These are phyloP conservation scores for Esox niger DNA, from an alignment of 2,113 vertebrate genomes.

Conservation along the genomic window DNA sequence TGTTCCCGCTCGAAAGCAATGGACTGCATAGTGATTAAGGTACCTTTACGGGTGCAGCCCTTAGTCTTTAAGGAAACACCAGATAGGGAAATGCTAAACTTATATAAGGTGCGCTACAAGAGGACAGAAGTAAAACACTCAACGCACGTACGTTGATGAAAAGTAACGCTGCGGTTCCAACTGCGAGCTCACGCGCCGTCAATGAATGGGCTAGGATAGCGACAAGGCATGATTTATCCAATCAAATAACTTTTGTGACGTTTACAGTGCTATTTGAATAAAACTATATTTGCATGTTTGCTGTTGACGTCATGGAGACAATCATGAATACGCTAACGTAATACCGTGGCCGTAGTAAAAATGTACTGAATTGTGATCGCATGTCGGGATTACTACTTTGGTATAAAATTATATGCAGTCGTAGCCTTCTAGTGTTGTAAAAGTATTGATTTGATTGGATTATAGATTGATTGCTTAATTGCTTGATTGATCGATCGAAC, in stretches of 20 bases:
- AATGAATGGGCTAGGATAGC: constrained; percentile 23
- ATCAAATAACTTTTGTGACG: neutral
- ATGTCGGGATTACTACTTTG: neutral
- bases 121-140: constrained; percentile 56
- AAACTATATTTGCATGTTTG: neutral
- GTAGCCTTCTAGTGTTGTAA: neutral
- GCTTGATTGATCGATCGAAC: constrained; percentile 19
- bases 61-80: constrained; percentile 61
- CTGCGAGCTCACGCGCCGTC: constrained; percentile 25
- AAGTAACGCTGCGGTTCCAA: constrained; percentile 55
- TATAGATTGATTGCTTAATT: constrained; percentile 18
- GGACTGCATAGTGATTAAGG: too few relatives aligned
- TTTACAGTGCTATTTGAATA: neutral
- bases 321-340: neutral
- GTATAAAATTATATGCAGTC: constrained; percentile 5
- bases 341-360: neutral
- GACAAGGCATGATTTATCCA: constrained; percentile 20
- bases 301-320: neutral
- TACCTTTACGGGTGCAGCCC: too few relatives aligned
- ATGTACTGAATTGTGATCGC: constrained; percentile 5
- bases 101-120: constrained; percentile 73
- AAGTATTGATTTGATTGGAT: constrained; percentile 32
- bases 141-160: constrained; percentile 62
- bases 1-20: too few relatives aligned
- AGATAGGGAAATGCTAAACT: constrained; percentile 65